Evolutionary conservation across 2,888 invertebrate species (phyloP), one percentile per base, ranked within the genome.

Genomic region (Eugnorisma glareosa): DNA sequence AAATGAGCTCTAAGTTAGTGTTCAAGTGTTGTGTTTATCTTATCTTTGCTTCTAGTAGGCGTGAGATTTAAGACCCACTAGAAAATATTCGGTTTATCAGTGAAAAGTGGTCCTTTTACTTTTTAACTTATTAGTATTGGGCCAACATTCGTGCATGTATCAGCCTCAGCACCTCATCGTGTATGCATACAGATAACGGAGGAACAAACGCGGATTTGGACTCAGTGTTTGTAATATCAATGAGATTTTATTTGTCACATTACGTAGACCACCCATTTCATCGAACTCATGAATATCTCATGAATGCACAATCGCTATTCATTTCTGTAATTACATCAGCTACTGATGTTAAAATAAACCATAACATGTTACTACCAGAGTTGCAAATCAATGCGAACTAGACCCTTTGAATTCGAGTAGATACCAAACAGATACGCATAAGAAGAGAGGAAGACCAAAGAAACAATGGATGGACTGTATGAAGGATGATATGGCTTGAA

Each of bases 11-110:
- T 59, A 73, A 80, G 69, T 70, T 70, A 85, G 67, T 67, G 35
- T 63, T 73, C 24, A 84, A 81, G 66, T 80, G 71, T 73, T 70
- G 7, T 31, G 6, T 31, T 2, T 72, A 81, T 67, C 73, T 68
- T 81, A 81, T 71, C 70, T 35, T 1, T 35, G 31, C 1, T 68
- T 73, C 63, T 28, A 68, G 63, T 64, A 54, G 59, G 63, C 76
- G 85, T 68, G 61, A 59, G 67, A 80, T 76, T 59, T 75, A 64
- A 73, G 45, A 72, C 15, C n/a, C n/a, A n/a, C 28, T 35, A 40
- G 31, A 61, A 28, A 43, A 51, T 35, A 4, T 8, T 35, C 5
- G 35, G 35, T 35, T 35, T 4, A 35, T 35, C 5, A 35, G 35
- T 35, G 5, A 35, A 35, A 35, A 5, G 35, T 35, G 35, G 35